phyloP scores from a whole-genome alignment of 2,888 invertebrate species.

The Achlya flavicornis region DNA sequence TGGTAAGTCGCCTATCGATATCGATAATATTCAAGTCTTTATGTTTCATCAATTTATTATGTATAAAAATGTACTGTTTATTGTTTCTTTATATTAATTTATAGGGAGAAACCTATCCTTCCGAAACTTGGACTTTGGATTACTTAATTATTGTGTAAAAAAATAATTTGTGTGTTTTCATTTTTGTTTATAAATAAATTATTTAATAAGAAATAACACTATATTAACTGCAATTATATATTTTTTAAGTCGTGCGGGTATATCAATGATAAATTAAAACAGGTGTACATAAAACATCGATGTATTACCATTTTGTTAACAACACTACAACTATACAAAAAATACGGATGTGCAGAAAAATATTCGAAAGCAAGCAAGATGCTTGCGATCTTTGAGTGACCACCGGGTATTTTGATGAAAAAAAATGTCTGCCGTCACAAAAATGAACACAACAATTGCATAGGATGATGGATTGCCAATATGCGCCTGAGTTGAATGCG shows the following conservation, averaged over 20 bases:
- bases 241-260: too few relatives aligned
- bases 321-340: slow-evolving; percentile 52
- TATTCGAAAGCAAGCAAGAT: slow-evolving; percentile 57
- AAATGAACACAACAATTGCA: slow-evolving; percentile 68
- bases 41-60: not conserved
- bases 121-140: too few relatives aligned
- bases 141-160: too few relatives aligned
- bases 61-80: too few relatives aligned
- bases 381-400: slow-evolving; percentile 60
- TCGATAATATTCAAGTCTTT: slow-evolving; percentile 17
- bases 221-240: too few relatives aligned
- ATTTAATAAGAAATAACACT: too few relatives aligned
- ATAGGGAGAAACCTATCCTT: too few relatives aligned
- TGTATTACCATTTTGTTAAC: slow-evolving; percentile 16
- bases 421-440: slow-evolving; percentile 46
- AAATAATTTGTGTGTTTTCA: too few relatives aligned
- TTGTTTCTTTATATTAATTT: too few relatives aligned
- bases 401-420: slow-evolving; percentile 64
- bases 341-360: slow-evolving; percentile 62
- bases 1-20: slow-evolving; percentile 26
- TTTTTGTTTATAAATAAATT: too few relatives aligned
- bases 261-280: too few relatives aligned
- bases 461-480: slow-evolving; percentile 67
- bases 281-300: slow-evolving; percentile 16
- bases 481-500: slow-evolving; percentile 23